Percentiles rank a stretch among this genome's conserved stretches.
Evolutionary conservation across 2,797 vertebrate genomes (phyloP).

Genomic region (Phoeniculus purpureus): DNA sequence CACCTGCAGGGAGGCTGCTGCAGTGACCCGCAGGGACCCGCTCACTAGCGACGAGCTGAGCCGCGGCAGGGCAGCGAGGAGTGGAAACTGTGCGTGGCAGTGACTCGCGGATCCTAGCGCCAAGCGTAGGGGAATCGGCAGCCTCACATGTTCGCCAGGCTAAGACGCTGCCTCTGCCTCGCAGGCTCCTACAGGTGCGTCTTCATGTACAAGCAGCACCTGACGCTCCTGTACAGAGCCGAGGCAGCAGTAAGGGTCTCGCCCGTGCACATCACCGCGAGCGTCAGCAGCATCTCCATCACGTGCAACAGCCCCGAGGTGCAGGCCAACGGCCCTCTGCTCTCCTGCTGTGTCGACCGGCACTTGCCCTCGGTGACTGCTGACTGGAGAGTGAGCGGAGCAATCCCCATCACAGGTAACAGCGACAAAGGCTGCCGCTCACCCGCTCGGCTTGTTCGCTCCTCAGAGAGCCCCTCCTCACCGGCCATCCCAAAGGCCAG

Average conservation of each 20-base stretch:
- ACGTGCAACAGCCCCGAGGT: conserved; percentile 59
- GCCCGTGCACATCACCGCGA: conserved; percentile 9
- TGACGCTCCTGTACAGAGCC: not conserved
- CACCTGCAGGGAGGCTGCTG: not conserved
- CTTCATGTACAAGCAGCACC: not conserved
- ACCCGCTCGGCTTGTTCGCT: not conserved
- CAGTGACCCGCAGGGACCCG: not conserved
- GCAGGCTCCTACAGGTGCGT: conserved; percentile 73
- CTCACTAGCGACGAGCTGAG: not conserved
- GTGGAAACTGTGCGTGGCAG: not conserved
- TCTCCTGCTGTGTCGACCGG: conserved; percentile 73
- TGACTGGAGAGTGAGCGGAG: conserved; percentile 69
- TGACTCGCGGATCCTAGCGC: not conserved
- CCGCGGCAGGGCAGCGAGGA: not conserved
- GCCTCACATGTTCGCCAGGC: not conserved
- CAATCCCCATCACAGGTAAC: conserved; percentile 71
- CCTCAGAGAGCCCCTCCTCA: not conserved
- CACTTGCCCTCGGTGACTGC: not conserved
- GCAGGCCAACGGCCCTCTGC: not conserved
- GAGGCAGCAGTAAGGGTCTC: conserved; percentile 10
- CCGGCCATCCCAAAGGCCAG: not conserved
- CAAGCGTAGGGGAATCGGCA: not conserved
- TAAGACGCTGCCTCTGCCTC: not conserved
- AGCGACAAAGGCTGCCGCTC: not conserved
- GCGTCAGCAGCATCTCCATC: not conserved